Percentiles rank a stretch among this genome's conserved stretches.
Evolutionary conservation across 2,797 vertebrate species (phyloP).

Genomic region (Lemur catta): DNA sequence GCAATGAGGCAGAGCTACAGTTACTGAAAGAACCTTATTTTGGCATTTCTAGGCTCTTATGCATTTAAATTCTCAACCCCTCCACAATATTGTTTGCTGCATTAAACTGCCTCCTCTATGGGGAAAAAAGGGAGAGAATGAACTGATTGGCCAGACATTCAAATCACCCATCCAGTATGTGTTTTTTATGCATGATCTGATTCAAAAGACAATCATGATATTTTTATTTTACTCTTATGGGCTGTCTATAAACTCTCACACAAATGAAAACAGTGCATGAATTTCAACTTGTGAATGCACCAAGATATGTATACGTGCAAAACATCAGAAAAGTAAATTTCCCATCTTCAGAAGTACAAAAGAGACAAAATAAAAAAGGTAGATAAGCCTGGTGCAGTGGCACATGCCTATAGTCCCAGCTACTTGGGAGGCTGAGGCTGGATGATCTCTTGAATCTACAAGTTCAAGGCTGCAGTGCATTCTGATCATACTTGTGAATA

Average conservation of each 20-base stretch:
- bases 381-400: neutral
- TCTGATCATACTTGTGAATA: neutral
- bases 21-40: conserved; percentile 70
- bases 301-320: neutral
- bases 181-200: conserved; percentile 62
- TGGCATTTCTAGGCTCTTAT: conserved; percentile 66
- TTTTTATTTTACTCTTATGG: conserved; percentile 71
- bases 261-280: conserved; percentile 58
- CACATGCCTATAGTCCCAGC: neutral
- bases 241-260: conserved; percentile 61
- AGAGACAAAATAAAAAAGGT: neutral
- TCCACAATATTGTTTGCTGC: conserved; percentile 45
- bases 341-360: conserved; percentile 41
- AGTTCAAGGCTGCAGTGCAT: neutral
- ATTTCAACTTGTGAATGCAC: conserved; percentile 45
- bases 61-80: conserved; percentile 76
- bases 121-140: neutral
- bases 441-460: neutral
- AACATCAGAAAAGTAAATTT: conserved; percentile 47
- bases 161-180: conserved; percentile 41
- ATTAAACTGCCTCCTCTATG: conserved; percentile 63
- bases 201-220: conserved; percentile 71
- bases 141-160: conserved; percentile 66
- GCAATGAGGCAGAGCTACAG: conserved; percentile 73
- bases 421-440: neutral